Evolutionary conservation across 1,140 invertebrate genomes (phyloP), one percentile per base, ranked within the genome.

Genomic region (Neodiprion lecontei): DNA sequence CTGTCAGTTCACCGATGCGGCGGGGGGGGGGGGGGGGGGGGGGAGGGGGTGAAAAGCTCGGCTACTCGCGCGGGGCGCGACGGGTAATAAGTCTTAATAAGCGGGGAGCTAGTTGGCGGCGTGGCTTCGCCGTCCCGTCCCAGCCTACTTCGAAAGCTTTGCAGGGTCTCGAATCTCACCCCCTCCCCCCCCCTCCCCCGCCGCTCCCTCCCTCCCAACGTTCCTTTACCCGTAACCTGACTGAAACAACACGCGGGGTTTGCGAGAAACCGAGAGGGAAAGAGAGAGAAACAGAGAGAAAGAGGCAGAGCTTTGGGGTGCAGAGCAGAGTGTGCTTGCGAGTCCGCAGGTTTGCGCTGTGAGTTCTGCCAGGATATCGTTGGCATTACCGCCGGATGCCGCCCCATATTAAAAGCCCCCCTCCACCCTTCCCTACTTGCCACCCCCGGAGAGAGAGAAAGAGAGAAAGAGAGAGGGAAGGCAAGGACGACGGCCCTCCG

Each of bases 41-140:
- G 28, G 1, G 28, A 1, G 28, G 28, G 28, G 28, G 28, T 5
- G 28, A 40, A 40, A 40, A 40, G 28, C 28, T 40, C 28, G 5
- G 5, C 28, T 5, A 40, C 28, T 40, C 28, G 28, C 3, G 69
- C 23, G 70, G 74, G 67, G 40, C 14, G 67, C 48, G 68, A 28
- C 48, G 70, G 17, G 76, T 65, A 72, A 74, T 77, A 77, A 74
- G 73, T 77, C 73, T 72, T 69, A 69, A 72, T 74, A 74, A 77
- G 49, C 66, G 74, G 5, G 40, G 23, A 12, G 14, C 61, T 75
- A 71, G 77, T 72, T 73, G 67, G 5, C 14, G 72, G 53, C 11
- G 53, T 49, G 5, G 48, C 23, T 14, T 47, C 21, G 11, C 12
- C 50, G 10, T 23, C 47, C 21, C 21, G 67, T 21, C 11, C 21